These are phyloP conservation scores for Drosophila mimica DNA, from an alignment of 2,888 invertebrate genomes.

Conservation along the genomic window DNA sequence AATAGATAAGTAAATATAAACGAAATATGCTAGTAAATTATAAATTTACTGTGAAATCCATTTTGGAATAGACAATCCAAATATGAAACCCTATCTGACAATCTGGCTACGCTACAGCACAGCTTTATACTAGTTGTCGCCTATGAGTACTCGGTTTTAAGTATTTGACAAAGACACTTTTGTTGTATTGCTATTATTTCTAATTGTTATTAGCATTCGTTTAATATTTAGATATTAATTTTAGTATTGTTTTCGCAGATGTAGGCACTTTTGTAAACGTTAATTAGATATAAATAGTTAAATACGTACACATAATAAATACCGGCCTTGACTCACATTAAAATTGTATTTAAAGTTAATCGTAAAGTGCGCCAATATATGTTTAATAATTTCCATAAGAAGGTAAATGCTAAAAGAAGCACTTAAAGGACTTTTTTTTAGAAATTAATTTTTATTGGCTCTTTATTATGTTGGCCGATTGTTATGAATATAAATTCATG, in stretches of 20 bases:
- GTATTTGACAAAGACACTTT: slow-evolving; percentile 29
- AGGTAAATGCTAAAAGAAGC: not conserved
- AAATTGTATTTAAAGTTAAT: slow-evolving; percentile 10
- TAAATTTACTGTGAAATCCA: not conserved
- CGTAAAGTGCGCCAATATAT: not conserved
- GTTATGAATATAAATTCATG: slow-evolving; percentile 1
- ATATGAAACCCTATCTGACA: slow-evolving; percentile 47
- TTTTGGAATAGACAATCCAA: slow-evolving; percentile 32
- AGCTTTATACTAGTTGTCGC: slow-evolving; percentile 38
- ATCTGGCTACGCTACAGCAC: slow-evolving; percentile 59
- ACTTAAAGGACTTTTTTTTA: not conserved
- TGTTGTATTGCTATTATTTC: slow-evolving; percentile 17
- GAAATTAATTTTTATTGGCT: not conserved
- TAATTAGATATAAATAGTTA: slow-evolving; percentile 31
- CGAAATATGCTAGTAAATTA: not conserved
- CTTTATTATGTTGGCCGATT: slow-evolving; percentile 3
- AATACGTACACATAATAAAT: slow-evolving; percentile 36
- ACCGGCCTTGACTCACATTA: slow-evolving; percentile 12
- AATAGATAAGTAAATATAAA: not conserved
- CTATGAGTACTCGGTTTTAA: slow-evolving; percentile 17
- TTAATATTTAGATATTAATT: slow-evolving; percentile 25
- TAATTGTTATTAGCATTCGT: slow-evolving; percentile 16
- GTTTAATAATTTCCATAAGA: not conserved
- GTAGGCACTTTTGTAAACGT: slow-evolving; percentile 71
- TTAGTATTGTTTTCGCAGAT: slow-evolving; percentile 42